phyloP scores from a whole-genome alignment of 2,888 invertebrate species.

The Ptycholaimellus sp. region DNA sequence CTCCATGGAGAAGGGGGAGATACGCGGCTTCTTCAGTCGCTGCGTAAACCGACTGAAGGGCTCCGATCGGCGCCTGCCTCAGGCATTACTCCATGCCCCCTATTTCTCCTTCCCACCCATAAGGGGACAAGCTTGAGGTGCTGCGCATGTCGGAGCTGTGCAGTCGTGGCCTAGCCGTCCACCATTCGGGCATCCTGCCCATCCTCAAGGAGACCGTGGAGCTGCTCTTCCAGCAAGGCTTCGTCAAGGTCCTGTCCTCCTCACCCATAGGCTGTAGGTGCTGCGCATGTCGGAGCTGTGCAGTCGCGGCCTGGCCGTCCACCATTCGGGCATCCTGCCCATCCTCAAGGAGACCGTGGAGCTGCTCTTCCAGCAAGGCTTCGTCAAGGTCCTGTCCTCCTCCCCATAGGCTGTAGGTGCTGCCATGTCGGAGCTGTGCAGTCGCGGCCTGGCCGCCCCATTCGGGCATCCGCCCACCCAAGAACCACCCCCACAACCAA shows the following conservation, averaged over 20 bases:
- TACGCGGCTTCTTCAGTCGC: slow-evolving; percentile 58
- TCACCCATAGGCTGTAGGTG: too few species aligned
- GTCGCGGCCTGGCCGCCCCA: slow-evolving; percentile 72
- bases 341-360: slow-evolving; percentile 98
- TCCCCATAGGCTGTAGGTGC: too few species aligned
- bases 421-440: slow-evolving; percentile 38
- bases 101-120: background rate
- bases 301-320: slow-evolving; percentile 64
- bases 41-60: slow-evolving; percentile 58
- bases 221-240: slow-evolving; percentile 72
- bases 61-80: slow-evolving; percentile 63
- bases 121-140: slow-evolving; percentile 30
- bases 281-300: slow-evolving; percentile 39
- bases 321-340: slow-evolving; percentile 90
- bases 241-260: slow-evolving; percentile 44
- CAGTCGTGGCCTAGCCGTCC: slow-evolving; percentile 64
- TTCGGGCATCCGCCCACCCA: slow-evolving; percentile 89
- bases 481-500: too few species aligned
- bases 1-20: slow-evolving; percentile 51
- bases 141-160: slow-evolving; percentile 39
- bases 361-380: slow-evolving; percentile 72
- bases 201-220: slow-evolving; percentile 98
- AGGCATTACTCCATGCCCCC: slow-evolving; percentile 32
- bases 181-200: slow-evolving; percentile 90
- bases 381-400: slow-evolving; percentile 44